phyloP scores from a whole-genome alignment of 2,797 vertebrate species.

The Choloepus didactylus region DNA sequence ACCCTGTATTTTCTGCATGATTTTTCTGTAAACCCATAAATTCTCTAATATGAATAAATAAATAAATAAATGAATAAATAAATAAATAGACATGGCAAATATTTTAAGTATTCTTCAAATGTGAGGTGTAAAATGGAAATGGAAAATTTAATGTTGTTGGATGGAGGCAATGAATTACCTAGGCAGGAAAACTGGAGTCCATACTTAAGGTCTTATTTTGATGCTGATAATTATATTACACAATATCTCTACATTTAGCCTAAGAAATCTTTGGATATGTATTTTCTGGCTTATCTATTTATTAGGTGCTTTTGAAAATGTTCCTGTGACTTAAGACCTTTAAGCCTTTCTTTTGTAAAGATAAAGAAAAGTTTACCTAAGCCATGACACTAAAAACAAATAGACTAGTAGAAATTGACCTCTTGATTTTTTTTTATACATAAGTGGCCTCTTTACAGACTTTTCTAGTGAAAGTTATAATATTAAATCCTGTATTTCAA shows the following conservation, averaged over 20 bases:
- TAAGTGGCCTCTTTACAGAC: neutral
- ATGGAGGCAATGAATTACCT: neutral
- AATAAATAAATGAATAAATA: neutral
- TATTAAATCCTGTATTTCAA: conserved; percentile 2
- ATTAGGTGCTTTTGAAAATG: conserved; percentile 55
- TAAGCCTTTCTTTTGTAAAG: conserved; percentile 42
- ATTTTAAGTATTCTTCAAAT: conserved; percentile 23
- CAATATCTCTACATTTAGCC: neutral
- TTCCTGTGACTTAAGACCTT: neutral
- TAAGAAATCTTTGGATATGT: neutral
- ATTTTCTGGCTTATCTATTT: conserved; percentile 20
- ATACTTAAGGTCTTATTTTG: neutral
- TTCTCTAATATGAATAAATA: neutral
- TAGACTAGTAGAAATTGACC: neutral
- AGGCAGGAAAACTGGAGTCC: neutral
- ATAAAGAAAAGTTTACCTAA: conserved; percentile 27
- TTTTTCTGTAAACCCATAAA: no score
- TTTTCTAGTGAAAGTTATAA: neutral
- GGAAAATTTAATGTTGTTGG: neutral
- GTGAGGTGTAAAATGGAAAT: neutral
- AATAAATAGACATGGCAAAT: conserved; percentile 14
- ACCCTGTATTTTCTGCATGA: no score
- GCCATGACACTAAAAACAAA: neutral
- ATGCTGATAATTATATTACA: neutral
- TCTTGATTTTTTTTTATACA: neutral